A percentile compares a stretch with the other conserved stretches of the same genome.
Evolutionary conservation across 92 coral and sea anemone species (phyloP).

Genomic region (Palythoa heliodiscus): DNA sequence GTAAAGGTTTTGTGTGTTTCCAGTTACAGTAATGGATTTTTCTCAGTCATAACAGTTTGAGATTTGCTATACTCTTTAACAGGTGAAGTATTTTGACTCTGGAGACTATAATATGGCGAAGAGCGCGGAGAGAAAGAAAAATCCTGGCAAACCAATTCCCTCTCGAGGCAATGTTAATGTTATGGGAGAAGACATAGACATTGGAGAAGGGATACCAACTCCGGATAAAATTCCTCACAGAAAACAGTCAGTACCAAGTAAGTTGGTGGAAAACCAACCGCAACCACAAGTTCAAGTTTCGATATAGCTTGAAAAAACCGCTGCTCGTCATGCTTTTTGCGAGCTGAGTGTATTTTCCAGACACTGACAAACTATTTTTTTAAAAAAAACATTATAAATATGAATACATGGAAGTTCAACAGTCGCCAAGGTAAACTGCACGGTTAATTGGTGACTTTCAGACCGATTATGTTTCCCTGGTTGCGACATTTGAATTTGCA

Average conservation of each 20-base stretch:
- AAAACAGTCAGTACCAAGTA: constrained; percentile 98
- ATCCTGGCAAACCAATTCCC: constrained; percentile 61
- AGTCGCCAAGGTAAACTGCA: neutral
- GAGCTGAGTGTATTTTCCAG: constrained; percentile 16
- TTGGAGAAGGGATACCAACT: constrained; percentile 94
- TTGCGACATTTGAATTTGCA: too few species aligned
- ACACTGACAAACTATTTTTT: constrained; percentile 21
- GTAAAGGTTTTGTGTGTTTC: constrained; percentile 30
- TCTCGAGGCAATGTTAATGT: constrained; percentile 55
- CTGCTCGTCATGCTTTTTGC: neutral
- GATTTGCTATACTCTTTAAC: neutral
- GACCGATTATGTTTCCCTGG: too few species aligned
- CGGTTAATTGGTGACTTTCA: neutral
- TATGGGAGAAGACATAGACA: constrained; percentile 68
- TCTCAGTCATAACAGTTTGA: neutral
- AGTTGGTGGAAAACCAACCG: constrained; percentile 80
- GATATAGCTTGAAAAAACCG: constrained; percentile 23
- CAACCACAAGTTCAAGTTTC: constrained; percentile 52
- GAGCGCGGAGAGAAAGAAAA: constrained; percentile 80
- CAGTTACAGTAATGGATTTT: neutral
- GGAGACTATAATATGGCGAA: constrained; percentile 99
- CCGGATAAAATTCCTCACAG: constrained; percentile 99
- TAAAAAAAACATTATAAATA: neutral
- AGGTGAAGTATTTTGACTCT: constrained; percentile 99
- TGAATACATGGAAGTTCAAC: neutral